Conservation (phyloP, 2,113 vertebrate genomes). For the Lasiurus cinereus region DNA sequence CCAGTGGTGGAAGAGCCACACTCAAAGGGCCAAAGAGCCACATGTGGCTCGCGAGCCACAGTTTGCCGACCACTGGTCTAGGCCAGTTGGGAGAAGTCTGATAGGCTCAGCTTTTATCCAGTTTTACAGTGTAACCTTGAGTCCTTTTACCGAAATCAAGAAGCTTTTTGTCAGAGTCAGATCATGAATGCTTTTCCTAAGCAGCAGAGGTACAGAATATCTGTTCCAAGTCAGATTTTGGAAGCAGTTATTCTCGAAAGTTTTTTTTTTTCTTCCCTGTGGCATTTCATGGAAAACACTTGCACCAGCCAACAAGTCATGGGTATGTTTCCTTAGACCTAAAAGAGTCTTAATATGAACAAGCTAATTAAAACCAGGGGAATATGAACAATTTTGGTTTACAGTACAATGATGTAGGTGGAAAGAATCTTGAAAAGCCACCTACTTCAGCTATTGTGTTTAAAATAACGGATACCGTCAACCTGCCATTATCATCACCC, state of each 20-base stretch:
- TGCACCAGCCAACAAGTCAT: slow-evolving; percentile 73
- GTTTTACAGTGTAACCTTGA: slow-evolving; percentile 56
- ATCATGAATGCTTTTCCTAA: slow-evolving; percentile 59
- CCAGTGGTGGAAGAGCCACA: too few relatives aligned
- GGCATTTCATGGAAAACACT: slow-evolving; percentile 79
- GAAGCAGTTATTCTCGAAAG: slow-evolving; percentile 74
- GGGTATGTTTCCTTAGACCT: slow-evolving; percentile 35
- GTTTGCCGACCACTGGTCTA: not conserved
- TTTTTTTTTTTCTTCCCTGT: slow-evolving; percentile 29
- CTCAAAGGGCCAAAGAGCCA: too few relatives aligned
- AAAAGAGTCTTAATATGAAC: slow-evolving; percentile 62
- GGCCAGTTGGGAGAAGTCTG: not conserved
- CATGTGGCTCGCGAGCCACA: too few relatives aligned
- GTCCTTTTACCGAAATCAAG: slow-evolving; percentile 68
- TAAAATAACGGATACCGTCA: not conserved
- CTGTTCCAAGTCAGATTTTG: slow-evolving; percentile 77
- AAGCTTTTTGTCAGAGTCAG: slow-evolving; percentile 44
- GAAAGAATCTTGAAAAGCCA: slow-evolving; percentile 68
- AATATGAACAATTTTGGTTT: slow-evolving; percentile 61
- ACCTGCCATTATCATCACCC: too few relatives aligned
- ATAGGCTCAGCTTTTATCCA: slow-evolving; percentile 29
- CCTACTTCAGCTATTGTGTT: not conserved
- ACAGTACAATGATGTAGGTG: slow-evolving; percentile 63
- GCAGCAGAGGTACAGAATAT: slow-evolving; percentile 59
- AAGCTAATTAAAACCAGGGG: slow-evolving; percentile 77